A percentile compares a stretch with the other conserved stretches of the same genome.
These are phyloP conservation scores for Falcaria lacertinaria DNA, from an alignment of 2,888 invertebrate species.

Conservation along the genomic window DNA sequence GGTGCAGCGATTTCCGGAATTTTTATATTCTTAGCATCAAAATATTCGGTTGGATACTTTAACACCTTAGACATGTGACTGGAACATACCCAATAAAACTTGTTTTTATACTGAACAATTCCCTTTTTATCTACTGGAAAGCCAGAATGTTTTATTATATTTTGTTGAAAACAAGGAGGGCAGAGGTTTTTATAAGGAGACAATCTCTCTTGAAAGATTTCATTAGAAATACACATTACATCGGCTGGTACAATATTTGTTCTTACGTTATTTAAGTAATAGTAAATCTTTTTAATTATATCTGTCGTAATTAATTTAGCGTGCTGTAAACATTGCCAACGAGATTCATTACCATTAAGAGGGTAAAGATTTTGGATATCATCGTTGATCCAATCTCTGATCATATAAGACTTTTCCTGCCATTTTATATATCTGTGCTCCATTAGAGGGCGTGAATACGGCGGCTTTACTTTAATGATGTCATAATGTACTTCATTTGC, in stretches of 20 bases:
- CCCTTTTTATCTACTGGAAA: constrained; percentile 75
- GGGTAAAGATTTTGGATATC: constrained; percentile 76
- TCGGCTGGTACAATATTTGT: constrained; percentile 68
- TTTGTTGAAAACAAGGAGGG: constrained; percentile 76
- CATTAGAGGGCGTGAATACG: constrained; percentile 58
- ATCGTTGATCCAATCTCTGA: constrained; percentile 70
- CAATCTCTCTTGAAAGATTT: constrained; percentile 70
- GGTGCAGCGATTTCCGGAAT: constrained; percentile 77
- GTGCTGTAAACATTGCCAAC: constrained; percentile 76
- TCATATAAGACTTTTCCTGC: constrained; percentile 39
- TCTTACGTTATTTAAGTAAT: constrained; percentile 70
- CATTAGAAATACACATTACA: constrained; percentile 78
- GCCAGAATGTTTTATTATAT: constrained; percentile 52
- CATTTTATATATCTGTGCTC: constrained; percentile 63
- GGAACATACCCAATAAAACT: constrained; percentile 81
- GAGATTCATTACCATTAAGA: constrained; percentile 71
- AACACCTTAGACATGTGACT: constrained; percentile 73
- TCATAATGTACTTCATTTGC: constrained; percentile 50
- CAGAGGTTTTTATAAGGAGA: constrained; percentile 77
- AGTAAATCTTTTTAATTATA: constrained; percentile 62
- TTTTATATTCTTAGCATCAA: constrained; percentile 29
- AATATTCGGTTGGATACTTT: constrained; percentile 54
- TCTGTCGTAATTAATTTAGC: constrained; percentile 51
- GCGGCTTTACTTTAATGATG: constrained; percentile 48
- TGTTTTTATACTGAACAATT: constrained; percentile 73